These are phyloP conservation scores for Somateria mollissima DNA, from an alignment of 2,797 vertebrate species.

Conservation along the genomic window DNA sequence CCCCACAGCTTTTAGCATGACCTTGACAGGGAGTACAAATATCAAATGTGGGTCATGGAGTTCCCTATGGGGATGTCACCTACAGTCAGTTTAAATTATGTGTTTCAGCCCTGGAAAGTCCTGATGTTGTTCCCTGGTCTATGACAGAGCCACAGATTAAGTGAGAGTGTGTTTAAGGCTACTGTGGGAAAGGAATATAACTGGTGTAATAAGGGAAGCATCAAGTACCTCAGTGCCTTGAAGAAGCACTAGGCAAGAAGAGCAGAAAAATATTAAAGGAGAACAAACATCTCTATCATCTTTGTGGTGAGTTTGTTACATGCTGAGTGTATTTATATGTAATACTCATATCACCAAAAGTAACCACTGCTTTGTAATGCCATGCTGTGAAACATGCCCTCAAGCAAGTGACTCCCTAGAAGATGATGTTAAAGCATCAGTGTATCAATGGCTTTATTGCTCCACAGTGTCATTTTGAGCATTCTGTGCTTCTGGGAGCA, in stretches of 20 bases:
- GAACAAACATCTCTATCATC: conserved; percentile 20
- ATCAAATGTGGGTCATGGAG: not conserved
- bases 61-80: not conserved
- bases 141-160: not conserved
- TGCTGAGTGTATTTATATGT: conserved; percentile 49
- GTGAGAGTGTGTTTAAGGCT: not conserved
- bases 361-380: conserved; percentile 40
- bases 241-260: not conserved
- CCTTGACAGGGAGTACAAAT: not conserved
- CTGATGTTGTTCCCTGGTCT: not conserved
- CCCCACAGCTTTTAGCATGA: not conserved
- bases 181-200: not conserved
- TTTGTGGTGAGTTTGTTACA: conserved; percentile 27
- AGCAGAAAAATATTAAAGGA: not conserved
- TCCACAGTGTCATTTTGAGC: conserved; percentile 21
- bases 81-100: not conserved
- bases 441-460: conserved; percentile 55
- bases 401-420: conserved; percentile 35
- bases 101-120: not conserved
- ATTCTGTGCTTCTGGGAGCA: conserved; percentile 35
- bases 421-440: conserved; percentile 38
- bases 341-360: conserved; percentile 50
- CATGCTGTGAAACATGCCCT: conserved; percentile 59
- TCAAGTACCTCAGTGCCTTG: not conserved
- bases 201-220: not conserved